Base-by-base conservation (phyloP, 2,888 invertebrate species). In the Drosophila bunnanda region DNA sequence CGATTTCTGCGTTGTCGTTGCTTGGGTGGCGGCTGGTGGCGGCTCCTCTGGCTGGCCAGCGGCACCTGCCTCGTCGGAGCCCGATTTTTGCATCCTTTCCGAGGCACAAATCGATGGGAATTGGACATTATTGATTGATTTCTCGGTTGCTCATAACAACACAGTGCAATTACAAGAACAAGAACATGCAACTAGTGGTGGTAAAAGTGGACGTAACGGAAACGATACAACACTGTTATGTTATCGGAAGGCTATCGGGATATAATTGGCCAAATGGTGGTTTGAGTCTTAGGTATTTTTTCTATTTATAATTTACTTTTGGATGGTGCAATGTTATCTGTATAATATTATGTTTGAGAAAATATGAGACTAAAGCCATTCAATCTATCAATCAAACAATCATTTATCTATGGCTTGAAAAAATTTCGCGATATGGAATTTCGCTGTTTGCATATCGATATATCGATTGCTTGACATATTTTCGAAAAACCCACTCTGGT, bases 71-170 rank as follows among this genome's bases (percentile, higher is more conserved):
- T 87, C 82, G 20, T 82, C 85, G 39, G 79, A 75, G 28, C 50
- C 70, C 13, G 56, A 20, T 53, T 82, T 83, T 52, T 83, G 82
- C 83, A 83, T 83, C 73, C 43, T 43, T 66, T 62, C 66, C 62
- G n/a, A 41, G 32, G 28, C 58, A 65, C 39, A 55, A 73, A 67
- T 71, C 65, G 43, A 54, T 71, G 75, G 44, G 61, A 67, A 75
- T 56, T 76, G 62, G 67, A 58, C 55, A 55, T 38, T 70, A 71
- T 71, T 55, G 53, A 72, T 71, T 71, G 46, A 59, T 70, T 65
- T 34, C 4, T 34, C 12, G 20, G 64, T 65, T 65, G 39, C 64
- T 65, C 50, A n/a, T 62, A 41, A 46, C 64, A 65, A 65, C 64
- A 48, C 34, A 57, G 12, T 38, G 67, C 48, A 48, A 30, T 10